phyloP scores from a whole-genome alignment of 2,888 invertebrate genomes.

The Iselma pallidipennis region DNA sequence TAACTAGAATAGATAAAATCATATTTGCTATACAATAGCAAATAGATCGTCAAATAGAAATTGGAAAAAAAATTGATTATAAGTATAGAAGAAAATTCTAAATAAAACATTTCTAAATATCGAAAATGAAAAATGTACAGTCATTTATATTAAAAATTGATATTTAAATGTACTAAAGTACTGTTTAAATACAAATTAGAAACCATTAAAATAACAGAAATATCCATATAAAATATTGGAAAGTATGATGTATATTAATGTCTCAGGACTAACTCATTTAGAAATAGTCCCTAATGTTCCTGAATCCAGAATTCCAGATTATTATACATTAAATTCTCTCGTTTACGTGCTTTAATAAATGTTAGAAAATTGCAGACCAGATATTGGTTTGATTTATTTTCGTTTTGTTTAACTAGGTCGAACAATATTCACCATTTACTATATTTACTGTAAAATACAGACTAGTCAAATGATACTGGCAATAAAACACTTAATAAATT shows the following conservation, averaged over 20 bases:
- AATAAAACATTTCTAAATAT: not conserved
- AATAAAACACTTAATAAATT: too few relatives aligned
- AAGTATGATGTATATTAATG: constrained; percentile 8
- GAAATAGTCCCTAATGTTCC: not conserved
- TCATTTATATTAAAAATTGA: not conserved
- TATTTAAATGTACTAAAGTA: too few relatives aligned
- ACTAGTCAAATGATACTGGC: too few relatives aligned
- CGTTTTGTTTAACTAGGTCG: constrained; percentile 14
- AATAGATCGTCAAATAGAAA: not conserved
- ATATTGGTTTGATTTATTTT: not conserved
- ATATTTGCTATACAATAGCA: not conserved
- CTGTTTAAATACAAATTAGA: not conserved
- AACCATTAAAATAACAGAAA: not conserved
- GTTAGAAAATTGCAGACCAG: constrained; percentile 1
- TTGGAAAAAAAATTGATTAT: not conserved
- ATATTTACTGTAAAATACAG: too few relatives aligned
- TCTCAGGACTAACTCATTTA: not conserved
- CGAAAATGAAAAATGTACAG: not conserved
- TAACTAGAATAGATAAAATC: not conserved
- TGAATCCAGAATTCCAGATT: constrained; percentile 1
- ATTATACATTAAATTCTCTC: constrained; percentile 4
- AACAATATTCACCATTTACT: too few relatives aligned
- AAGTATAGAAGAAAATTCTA: not conserved
- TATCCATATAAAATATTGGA: not conserved
- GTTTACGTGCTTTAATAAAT: constrained; percentile 8